A percentile compares a stretch with the other conserved stretches of the same genome.
Evolutionary conservation across 2,888 invertebrate genomes (phyloP).

Genomic region (Diogma glabrata): DNA sequence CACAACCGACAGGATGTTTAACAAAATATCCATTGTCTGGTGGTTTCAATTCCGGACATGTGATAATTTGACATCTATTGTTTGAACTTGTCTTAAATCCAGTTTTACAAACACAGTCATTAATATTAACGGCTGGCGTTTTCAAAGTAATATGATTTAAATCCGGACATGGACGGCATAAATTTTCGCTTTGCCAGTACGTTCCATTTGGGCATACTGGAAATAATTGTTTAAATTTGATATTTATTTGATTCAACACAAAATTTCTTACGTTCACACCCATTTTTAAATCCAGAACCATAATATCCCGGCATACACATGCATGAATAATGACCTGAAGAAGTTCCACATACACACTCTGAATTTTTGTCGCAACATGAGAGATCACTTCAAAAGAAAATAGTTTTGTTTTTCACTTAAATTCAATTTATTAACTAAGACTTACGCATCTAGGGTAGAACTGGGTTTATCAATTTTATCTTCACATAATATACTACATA

Average conservation of each 20-base stretch:
- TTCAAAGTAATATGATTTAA: conserved; percentile 45
- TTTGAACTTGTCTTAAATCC: conserved; percentile 43
- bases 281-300: conserved; percentile 47
- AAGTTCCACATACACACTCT: conserved; percentile 51
- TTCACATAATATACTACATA: conserved; percentile 44
- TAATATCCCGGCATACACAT: conserved; percentile 51
- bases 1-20: conserved; percentile 42
- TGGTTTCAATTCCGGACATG: conserved; percentile 44
- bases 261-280: conserved; percentile 44
- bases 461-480: too few relatives aligned
- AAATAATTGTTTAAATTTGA: conserved; percentile 15
- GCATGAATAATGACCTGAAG: conserved; percentile 57
- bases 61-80: conserved; percentile 45
- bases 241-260: neutral
- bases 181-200: conserved; percentile 45
- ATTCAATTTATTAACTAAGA: neutral
- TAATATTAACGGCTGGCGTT: conserved; percentile 42
- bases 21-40: conserved; percentile 58
- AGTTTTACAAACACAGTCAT: conserved; percentile 48
- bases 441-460: too few relatives aligned
- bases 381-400: conserved; percentile 15
- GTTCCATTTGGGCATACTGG: conserved; percentile 53
- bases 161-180: conserved; percentile 47
- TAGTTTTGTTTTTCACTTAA: neutral
- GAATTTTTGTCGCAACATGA: conserved; percentile 50